phyloP scores from a whole-genome alignment of 2,113 vertebrate genomes.

The Oryctolagus cuniculus region mOryCun1.1 NC_091442.1:83525501-83526000 shows the following conservation, averaged over 20 bases:
- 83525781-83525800: slow-evolving; percentile 67
- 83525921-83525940: slow-evolving; percentile 76
- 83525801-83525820: slow-evolving; percentile 68
- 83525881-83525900: slow-evolving; percentile 67
- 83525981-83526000: slow-evolving; percentile 84
- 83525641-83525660: slow-evolving; percentile 31
- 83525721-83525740: slow-evolving; percentile 23
- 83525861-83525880: slow-evolving; percentile 73
- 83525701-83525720: slow-evolving; percentile 69
- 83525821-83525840: not conserved
- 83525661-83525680: slow-evolving; percentile 8
- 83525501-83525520: slow-evolving; percentile 91
- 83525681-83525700: slow-evolving; percentile 71
- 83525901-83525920: slow-evolving; percentile 89
- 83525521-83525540: slow-evolving; percentile 96
- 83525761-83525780: not conserved
- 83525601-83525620: slow-evolving; percentile 85
- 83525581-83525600: slow-evolving; percentile 85
- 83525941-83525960: slow-evolving; percentile 82
- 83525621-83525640: not conserved
- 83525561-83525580: slow-evolving; percentile 92
- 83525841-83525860: slow-evolving; percentile 73
- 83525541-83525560: slow-evolving; percentile 99
- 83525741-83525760: slow-evolving; percentile 53
- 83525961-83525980: slow-evolving; percentile 87